These are phyloP conservation scores for Macaria notata DNA, from an alignment of 2,888 invertebrate genomes.

Conservation along the genomic window DNA sequence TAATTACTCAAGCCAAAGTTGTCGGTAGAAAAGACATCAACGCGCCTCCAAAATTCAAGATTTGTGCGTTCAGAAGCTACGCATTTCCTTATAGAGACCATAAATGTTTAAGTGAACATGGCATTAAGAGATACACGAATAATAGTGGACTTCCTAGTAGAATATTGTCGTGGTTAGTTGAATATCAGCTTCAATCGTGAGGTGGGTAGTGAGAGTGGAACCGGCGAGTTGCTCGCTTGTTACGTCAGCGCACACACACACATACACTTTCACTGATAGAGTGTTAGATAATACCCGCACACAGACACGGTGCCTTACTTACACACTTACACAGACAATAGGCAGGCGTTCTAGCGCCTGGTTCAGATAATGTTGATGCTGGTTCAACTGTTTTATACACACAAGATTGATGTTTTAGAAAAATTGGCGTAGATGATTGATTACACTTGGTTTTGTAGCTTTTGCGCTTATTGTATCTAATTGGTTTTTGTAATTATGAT, in stretches of 20 bases:
- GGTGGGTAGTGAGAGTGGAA: constrained; percentile 64
- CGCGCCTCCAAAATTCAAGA: constrained; percentile 36
- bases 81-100: constrained; percentile 9
- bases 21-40: constrained; percentile 51
- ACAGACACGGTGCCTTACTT: constrained; percentile 75
- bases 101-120: constrained; percentile 35
- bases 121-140: constrained; percentile 53
- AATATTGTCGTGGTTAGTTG: constrained; percentile 44
- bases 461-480: no score
- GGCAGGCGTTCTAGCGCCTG: constrained; percentile 62
- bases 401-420: no score
- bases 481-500: no score
- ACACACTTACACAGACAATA: constrained; percentile 72
- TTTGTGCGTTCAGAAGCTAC: not conserved
- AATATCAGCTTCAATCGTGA: constrained; percentile 47
- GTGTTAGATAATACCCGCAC: constrained; percentile 76
- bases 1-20: constrained; percentile 26
- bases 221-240: constrained; percentile 45
- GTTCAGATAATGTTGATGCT: constrained; percentile 35
- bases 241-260: constrained; percentile 76
- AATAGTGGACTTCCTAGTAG: constrained; percentile 66
- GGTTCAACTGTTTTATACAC: constrained; percentile 15
- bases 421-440: no score
- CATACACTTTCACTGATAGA: constrained; percentile 78
- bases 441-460: no score